Conservation (phyloP, 2,888 invertebrate species). For the Heliconius ismenius region DNA sequence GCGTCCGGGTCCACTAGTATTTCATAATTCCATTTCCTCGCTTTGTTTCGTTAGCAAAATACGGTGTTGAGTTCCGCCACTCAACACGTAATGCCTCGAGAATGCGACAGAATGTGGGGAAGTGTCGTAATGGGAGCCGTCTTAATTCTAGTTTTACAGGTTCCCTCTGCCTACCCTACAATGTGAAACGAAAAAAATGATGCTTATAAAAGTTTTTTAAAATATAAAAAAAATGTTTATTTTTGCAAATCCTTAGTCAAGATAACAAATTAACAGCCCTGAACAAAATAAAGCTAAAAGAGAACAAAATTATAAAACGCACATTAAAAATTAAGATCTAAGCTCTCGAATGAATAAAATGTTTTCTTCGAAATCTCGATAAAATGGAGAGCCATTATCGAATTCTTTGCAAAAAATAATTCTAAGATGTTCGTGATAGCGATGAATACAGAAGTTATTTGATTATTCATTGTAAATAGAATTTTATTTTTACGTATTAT, state of each 20-base stretch:
- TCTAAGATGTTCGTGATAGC: constrained; percentile 6
- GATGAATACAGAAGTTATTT: constrained; percentile 9
- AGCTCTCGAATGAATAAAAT: constrained; percentile 24
- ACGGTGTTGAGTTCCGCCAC: no score
- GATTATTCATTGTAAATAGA: constrained; percentile 3
- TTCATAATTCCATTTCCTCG: no score
- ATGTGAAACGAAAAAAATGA: no score
- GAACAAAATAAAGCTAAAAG: not conserved
- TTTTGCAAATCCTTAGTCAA: not conserved
- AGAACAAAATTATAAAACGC: not conserved
- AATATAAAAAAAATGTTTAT: not conserved
- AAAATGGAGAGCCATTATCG: constrained; percentile 28
- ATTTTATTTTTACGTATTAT: not conserved
- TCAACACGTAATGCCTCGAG: no score
- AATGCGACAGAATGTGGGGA: no score
- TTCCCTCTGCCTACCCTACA: no score
- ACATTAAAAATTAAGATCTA: constrained; percentile 20
- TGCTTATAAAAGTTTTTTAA: no score
- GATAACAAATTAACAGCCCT: not conserved
- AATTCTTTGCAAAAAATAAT: constrained; percentile 19
- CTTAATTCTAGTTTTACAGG: no score
- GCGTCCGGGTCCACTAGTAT: no score
- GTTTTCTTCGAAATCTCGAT: constrained; percentile 27
- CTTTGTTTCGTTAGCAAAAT: no score
- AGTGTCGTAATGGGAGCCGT: no score